These are phyloP conservation scores for Eristalis arbustorum DNA, from an alignment of 2,888 invertebrate species.

Conservation along the genomic window DNA sequence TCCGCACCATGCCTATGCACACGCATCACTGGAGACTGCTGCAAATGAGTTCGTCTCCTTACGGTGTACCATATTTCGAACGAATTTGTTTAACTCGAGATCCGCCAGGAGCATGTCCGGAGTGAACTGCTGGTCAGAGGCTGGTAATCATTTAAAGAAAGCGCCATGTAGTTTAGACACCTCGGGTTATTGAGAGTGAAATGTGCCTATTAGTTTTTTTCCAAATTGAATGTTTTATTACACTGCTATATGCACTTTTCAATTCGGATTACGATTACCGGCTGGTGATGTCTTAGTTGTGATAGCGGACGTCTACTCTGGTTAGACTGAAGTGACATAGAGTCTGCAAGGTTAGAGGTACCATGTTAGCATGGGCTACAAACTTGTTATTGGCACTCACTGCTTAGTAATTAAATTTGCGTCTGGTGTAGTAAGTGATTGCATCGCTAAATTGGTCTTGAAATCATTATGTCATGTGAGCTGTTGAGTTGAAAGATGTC, in stretches of 20 bases:
- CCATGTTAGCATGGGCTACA: neutral
- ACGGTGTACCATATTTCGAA: neutral
- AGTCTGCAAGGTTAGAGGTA: neutral
- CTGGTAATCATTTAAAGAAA: constrained; percentile 36
- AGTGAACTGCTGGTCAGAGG: neutral
- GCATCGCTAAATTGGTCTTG: too few species aligned
- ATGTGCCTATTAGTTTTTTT: constrained; percentile 11
- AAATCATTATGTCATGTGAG: too few species aligned
- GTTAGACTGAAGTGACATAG: neutral
- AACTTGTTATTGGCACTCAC: neutral
- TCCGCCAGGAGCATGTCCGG: constrained; percentile 15
- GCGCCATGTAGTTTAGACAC: constrained; percentile 24
- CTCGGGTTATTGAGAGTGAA: constrained; percentile 40
- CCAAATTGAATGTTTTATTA: constrained; percentile 9
- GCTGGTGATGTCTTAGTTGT: constrained; percentile 29
- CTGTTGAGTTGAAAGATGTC: too few species aligned
- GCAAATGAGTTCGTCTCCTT: constrained; percentile 26
- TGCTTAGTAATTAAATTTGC: too few species aligned
- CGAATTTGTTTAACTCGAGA: neutral
- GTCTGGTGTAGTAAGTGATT: too few species aligned
- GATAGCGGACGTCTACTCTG: neutral
- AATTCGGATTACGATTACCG: constrained; percentile 30
- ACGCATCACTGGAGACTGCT: constrained; percentile 32
- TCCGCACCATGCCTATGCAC: constrained; percentile 9
- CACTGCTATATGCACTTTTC: constrained; percentile 31